These are phyloP conservation scores for Dascillus cervinus DNA, from an alignment of 2,888 invertebrate genomes.

Conservation along the genomic window DNA sequence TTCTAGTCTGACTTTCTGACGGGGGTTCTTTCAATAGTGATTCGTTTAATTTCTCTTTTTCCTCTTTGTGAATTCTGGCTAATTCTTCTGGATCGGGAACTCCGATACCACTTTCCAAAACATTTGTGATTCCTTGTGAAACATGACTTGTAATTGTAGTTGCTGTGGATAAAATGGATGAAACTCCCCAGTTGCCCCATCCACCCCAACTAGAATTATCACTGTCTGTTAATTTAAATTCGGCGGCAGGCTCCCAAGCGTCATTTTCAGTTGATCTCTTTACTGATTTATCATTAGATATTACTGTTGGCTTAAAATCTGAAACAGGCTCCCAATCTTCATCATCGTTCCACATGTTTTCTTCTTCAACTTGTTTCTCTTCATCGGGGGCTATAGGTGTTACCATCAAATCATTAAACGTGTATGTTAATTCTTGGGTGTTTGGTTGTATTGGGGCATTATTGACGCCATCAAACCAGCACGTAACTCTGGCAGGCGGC, in stretches of 20 bases:
- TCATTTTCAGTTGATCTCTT: slow-evolving; percentile 23
- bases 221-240: slow-evolving; percentile 7
- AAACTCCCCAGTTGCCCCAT: slow-evolving; percentile 72
- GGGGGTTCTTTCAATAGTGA: slow-evolving; percentile 4
- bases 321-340: slow-evolving; percentile 30
- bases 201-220: slow-evolving; percentile 39
- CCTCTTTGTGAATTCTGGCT: slow-evolving; percentile 45
- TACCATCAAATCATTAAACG: not conserved
- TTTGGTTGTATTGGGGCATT: slow-evolving; percentile 7
- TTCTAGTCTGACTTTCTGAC: slow-evolving; percentile 5
- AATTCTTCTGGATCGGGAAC: slow-evolving; percentile 76
- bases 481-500: slow-evolving; percentile 8
- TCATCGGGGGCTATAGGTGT: not conserved
- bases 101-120: slow-evolving; percentile 74
- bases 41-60: slow-evolving; percentile 20
- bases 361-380: slow-evolving; percentile 16
- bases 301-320: slow-evolving; percentile 11
- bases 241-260: slow-evolving; percentile 27
- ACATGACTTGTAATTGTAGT: slow-evolving; percentile 73
- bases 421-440: not conserved
- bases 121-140: slow-evolving; percentile 69
- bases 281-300: slow-evolving; percentile 10
- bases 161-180: slow-evolving; percentile 68
- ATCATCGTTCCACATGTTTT: slow-evolving; percentile 41
- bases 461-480: slow-evolving; percentile 7